phyloP scores from a whole-genome alignment of 2,797 vertebrate species.

The Ispidina picta region DNA sequence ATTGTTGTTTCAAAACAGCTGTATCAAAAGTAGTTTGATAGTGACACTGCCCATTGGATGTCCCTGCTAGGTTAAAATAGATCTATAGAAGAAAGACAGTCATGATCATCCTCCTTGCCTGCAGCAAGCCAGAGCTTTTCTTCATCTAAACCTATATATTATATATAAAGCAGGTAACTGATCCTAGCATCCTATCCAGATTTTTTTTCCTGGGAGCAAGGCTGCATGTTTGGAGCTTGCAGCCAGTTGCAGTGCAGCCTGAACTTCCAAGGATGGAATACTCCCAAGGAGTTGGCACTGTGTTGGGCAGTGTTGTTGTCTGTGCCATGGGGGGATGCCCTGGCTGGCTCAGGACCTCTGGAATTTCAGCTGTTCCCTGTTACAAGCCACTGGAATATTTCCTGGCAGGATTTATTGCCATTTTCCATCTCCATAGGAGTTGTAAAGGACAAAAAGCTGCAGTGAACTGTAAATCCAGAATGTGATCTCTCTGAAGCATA shows the following conservation, averaged over 20 bases:
- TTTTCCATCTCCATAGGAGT: background rate
- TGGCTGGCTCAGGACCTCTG: background rate
- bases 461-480: background rate
- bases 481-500: background rate
- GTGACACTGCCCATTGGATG: background rate
- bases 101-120: background rate
- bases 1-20: too few species aligned
- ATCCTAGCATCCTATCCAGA: background rate
- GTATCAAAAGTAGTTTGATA: background rate
- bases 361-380: background rate
- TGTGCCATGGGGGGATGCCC: background rate
- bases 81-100: background rate
- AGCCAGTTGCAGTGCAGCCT: background rate
- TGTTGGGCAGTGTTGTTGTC: background rate
- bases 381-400: background rate
- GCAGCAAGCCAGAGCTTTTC: background rate
- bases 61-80: background rate
- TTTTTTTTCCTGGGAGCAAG: background rate
- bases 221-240: background rate
- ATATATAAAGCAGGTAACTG: background rate
- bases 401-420: background rate
- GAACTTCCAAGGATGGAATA: background rate
- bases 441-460: background rate
- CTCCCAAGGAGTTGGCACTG: background rate
- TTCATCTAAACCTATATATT: background rate